These are phyloP conservation scores for Nezara viridula DNA, from an alignment of 2,888 invertebrate genomes.

Conservation along the genomic window DNA sequence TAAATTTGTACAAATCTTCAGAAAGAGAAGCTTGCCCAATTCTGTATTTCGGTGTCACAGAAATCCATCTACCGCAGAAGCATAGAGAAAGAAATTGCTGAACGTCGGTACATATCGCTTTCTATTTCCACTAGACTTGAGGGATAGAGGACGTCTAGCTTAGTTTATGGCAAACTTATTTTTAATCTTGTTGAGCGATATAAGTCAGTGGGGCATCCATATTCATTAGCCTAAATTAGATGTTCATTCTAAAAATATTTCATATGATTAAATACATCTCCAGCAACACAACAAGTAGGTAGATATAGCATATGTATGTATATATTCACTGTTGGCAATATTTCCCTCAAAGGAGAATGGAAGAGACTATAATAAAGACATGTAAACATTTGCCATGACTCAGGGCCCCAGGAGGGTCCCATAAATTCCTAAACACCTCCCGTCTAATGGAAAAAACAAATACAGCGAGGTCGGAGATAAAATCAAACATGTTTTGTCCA, in stretches of 20 bases:
- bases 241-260: neutral
- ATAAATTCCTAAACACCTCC: neutral
- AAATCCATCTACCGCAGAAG: too few relatives aligned
- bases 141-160: too few relatives aligned
- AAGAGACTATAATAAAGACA: neutral
- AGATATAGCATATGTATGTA: neutral
- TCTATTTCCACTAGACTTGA: too few relatives aligned
- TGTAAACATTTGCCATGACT: neutral
- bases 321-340: neutral
- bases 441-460: conserved; percentile 39
- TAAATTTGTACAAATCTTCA: too few relatives aligned
- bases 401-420: neutral
- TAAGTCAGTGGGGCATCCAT: neutral
- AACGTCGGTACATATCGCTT: too few relatives aligned
- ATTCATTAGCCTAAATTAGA: neutral
- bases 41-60: too few relatives aligned
- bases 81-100: too few relatives aligned
- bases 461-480: conserved; percentile 41
- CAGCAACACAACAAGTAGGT: neutral
- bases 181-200: neutral
- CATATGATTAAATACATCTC: neutral
- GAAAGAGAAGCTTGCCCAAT: too few relatives aligned
- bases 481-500: conserved; percentile 25
- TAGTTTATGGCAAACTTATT: neutral
- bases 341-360: neutral